Evolutionary conservation across 1,140 invertebrate genomes (phyloP).

Genomic region (Stenopsyche tienmushanensis): DNA sequence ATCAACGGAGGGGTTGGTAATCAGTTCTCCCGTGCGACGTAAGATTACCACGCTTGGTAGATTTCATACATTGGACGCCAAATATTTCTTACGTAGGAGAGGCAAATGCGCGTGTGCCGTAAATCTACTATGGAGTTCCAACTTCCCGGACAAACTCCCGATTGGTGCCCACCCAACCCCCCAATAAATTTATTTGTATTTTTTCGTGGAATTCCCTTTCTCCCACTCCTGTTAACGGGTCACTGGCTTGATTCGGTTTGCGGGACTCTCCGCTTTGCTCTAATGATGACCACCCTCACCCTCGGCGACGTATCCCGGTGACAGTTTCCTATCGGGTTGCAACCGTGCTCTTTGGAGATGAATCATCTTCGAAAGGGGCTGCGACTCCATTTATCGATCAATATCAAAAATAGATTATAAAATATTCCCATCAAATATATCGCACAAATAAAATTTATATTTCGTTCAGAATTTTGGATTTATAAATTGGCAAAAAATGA

Average conservation of each 20-base stretch:
- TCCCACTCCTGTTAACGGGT: constrained; percentile 21
- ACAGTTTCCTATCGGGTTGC: too few species aligned
- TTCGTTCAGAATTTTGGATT: too few species aligned
- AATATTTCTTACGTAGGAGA: constrained; percentile 16
- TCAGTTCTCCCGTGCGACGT: background rate
- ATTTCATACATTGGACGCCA: background rate
- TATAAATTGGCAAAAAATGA: too few species aligned
- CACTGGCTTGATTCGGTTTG: constrained; percentile 23
- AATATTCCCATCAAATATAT: too few species aligned
- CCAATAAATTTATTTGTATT: constrained; percentile 40
- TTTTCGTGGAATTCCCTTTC: constrained; percentile 26
- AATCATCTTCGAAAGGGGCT: too few species aligned
- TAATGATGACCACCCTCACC: constrained; percentile 25
- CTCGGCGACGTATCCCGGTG: constrained; percentile 4
- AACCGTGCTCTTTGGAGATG: too few species aligned
- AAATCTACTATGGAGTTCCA: constrained; percentile 23
- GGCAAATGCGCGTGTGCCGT: constrained; percentile 22
- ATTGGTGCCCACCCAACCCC: constrained; percentile 21
- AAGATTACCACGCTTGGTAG: background rate
- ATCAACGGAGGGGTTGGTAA: too few species aligned
- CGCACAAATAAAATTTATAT: too few species aligned
- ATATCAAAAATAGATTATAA: too few species aligned
- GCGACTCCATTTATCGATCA: too few species aligned
- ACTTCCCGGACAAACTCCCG: constrained; percentile 16
- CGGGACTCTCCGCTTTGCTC: background rate